Evolutionary conservation across 2,113 vertebrate species (phyloP), one percentile per base, ranked within the genome.

Genomic region (Cromileptes altivelis): DNA sequence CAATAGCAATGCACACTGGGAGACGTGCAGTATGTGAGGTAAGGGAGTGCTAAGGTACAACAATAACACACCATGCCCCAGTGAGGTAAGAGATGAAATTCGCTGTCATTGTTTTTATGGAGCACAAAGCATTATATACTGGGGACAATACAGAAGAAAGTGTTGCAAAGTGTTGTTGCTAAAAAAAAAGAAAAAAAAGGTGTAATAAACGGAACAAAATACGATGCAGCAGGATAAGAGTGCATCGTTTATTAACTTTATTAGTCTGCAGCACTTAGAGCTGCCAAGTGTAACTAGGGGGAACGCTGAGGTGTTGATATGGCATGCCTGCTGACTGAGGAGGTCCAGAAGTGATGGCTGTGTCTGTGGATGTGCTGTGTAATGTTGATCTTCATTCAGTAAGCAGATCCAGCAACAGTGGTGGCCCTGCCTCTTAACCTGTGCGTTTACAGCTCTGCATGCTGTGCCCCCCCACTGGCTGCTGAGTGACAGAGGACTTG

Each of bases 371-470:
- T 65, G 72, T 68, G 55, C 75, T 62, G 52, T 33, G 63, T 53
- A 73, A 67, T 23, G 73, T 45, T 83, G 64, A 85, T 79, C 84
- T 84, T 75, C 65, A 80, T 25, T 77, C 76, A 64, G 55, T 47
- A 68, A 77, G 70, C 67, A 82, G 53, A 87, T 83, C 67, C 85
- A 37, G 56, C 37, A 11, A 80, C 65, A 76, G 8, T 1, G 73
- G 86, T 83, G 89, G 85, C 82, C 65, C 71, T 71, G 70, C 75
- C 78, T 89, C 80, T 87, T 91, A 86, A 93, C 92, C 91, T 90
- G 89, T 82, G 81, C 64, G 30, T 89, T 86, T 69, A 85, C 71
- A 42, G 71, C 80, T 56, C 81, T 50, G 85, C 83, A 67, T 83
- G 85, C 69, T 75, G 81, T 7, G 75, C 73, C 57, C 69, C 78